Base-by-base conservation (phyloP, 2,888 invertebrate species). In the Erebia epiphron region DNA sequence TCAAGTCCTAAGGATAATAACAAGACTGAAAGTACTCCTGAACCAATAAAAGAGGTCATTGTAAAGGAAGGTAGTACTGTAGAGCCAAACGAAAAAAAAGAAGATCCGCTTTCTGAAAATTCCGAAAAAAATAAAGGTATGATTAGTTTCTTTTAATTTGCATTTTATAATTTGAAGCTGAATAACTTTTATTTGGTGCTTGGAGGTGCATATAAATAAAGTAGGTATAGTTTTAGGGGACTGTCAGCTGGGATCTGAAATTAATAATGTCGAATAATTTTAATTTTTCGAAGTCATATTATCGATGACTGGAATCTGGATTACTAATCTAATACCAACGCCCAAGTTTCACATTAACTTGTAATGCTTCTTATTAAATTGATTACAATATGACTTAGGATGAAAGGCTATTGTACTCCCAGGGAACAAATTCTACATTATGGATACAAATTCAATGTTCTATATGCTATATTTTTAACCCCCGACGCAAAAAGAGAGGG, bases 81-180 rank as follows among this genome's bases (percentile, higher is more conserved):
- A 18, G 79, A 79, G 67, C 75, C 77, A 46, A 66, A 76, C 62
- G 60, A 63, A 43, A 58, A 57, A 70, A 63, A 73, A 54, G 16
- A 70, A 35, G 35, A 35, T 35, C 35, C 35, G 62, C 21, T 14
- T 68, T 26, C 16, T 57, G 18, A 46, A 50, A 50, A 46, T 41
- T n/a, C 43, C 13, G 14, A 56, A 18, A 41, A 18, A 1, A 10
- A 54, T 52, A 58, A 64, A 60, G 69, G 69, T 69, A 63, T n/a
- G 41, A 10, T 1, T 16, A 49, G 11, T 26, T 62, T 21, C 3
- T 60, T n/a, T 43, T 16, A 43, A n/a, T 10, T n/a, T n/a, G n/a
- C n/a, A n/a, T n/a, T n/a, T n/a, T n/a, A 46, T 10, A 46, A 3
- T 26, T 4, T 7, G 7, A 46, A 46, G 46, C 11, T 46, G 46